Percentiles rank a stretch among this genome's conserved stretches.
Evolutionary conservation across 2,888 invertebrate genomes (phyloP).

Genomic region (Blomia tropicalis): DNA sequence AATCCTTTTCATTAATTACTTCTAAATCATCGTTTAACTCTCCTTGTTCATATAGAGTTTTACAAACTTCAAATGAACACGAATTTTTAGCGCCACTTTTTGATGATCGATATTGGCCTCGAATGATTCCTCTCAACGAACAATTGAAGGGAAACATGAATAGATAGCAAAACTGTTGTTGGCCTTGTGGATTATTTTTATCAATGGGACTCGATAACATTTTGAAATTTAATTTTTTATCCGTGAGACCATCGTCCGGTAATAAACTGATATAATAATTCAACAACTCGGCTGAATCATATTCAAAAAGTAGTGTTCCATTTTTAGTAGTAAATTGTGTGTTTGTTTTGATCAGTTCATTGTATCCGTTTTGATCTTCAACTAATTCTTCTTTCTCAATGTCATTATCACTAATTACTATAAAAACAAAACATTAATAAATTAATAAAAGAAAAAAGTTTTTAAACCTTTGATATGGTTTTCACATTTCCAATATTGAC

Average conservation of each 20-base stretch:
- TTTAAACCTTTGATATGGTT: too few relatives aligned
- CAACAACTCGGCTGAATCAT: too few relatives aligned
- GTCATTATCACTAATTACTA: too few relatives aligned
- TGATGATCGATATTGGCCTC: background rate
- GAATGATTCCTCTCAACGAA: background rate
- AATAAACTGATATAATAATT: too few relatives aligned
- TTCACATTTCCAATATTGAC: too few relatives aligned
- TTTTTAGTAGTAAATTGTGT: too few relatives aligned
- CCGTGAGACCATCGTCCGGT: background rate
- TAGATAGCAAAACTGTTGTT: background rate
- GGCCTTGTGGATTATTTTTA: background rate
- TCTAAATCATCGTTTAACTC: background rate
- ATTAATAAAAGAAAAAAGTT: too few relatives aligned
- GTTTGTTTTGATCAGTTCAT: too few relatives aligned
- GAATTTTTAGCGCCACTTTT: background rate
- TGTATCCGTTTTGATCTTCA: too few relatives aligned
- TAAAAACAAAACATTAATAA: too few relatives aligned
- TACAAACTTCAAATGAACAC: conserved; percentile 1
- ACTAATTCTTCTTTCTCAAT: too few relatives aligned
- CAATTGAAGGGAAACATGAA: conserved; percentile 1
- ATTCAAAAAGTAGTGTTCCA: too few relatives aligned
- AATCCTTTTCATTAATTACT: background rate
- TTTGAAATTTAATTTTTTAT: background rate
- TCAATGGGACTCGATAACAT: background rate
- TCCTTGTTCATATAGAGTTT: background rate